These are phyloP conservation scores for Elephantulus edwardii DNA, from an alignment of 2,113 vertebrate genomes.

Conservation along the genomic window DNA sequence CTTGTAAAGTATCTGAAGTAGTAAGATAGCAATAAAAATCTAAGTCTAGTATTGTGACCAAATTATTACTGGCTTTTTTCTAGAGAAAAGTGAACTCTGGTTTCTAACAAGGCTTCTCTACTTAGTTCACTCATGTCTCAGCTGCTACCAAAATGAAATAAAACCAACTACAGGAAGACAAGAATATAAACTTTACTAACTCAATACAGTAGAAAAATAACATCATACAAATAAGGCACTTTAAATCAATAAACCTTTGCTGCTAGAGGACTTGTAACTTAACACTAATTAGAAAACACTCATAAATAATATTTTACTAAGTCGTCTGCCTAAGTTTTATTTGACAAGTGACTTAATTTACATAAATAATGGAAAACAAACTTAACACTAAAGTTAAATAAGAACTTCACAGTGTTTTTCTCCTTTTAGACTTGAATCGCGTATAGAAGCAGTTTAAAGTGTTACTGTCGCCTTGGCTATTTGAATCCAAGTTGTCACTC, in stretches of 20 bases:
- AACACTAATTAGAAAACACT: constrained; percentile 59
- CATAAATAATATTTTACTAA: constrained; percentile 45
- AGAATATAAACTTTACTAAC: constrained; percentile 70
- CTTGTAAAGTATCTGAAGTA: not conserved
- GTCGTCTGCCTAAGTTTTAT: constrained; percentile 49
- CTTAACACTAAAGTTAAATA: constrained; percentile 49
- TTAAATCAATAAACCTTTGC: constrained; percentile 41
- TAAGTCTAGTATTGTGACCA: not conserved
- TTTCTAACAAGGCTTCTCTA: constrained; percentile 9
- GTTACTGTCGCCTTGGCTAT: constrained; percentile 79
- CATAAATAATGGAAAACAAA: constrained; percentile 63
- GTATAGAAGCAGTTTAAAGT: constrained; percentile 82
- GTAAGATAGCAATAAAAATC: not conserved
- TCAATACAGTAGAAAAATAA: constrained; percentile 61
- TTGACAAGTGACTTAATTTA: constrained; percentile 59
- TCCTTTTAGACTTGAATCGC: constrained; percentile 83
- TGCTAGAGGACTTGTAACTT: constrained; percentile 15
- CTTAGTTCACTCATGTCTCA: constrained; percentile 24
- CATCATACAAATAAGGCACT: constrained; percentile 67
- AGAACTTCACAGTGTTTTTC: constrained; percentile 84
- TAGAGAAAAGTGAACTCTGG: not conserved
- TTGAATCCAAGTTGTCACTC: constrained; percentile 80
- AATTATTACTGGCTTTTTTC: not conserved
- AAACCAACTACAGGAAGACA: constrained; percentile 67
- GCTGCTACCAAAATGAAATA: constrained; percentile 47